phyloP scores from a whole-genome alignment of 2,797 vertebrate species.

The Silurus lanzhouensis region DNA sequence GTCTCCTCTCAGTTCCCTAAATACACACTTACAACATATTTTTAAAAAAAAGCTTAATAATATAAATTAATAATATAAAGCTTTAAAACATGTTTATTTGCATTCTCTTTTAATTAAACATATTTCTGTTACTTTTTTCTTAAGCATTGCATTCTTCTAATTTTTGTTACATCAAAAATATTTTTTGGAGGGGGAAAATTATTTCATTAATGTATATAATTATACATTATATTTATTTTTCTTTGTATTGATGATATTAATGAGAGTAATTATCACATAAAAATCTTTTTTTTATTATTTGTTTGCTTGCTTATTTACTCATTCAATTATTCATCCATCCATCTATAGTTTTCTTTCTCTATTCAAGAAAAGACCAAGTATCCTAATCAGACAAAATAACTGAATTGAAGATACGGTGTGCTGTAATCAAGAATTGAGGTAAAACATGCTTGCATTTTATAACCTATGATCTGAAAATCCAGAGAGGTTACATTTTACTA shows the following conservation, averaged over 20 bases:
- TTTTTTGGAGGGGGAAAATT: too few relatives aligned
- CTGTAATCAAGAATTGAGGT: background rate
- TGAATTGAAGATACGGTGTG: background rate
- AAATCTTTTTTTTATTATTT: background rate
- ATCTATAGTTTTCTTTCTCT: background rate
- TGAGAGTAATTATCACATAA: background rate
- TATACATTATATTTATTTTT: background rate
- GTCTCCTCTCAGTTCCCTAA: background rate
- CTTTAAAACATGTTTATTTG: background rate
- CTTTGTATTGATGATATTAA: background rate
- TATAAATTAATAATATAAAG: background rate
- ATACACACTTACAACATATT: background rate
- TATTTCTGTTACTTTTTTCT: background rate
- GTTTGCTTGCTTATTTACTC: background rate
- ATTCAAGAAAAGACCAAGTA: background rate
- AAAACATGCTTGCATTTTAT: background rate
- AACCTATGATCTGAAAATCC: constrained; percentile 18
- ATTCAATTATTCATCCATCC: too few relatives aligned
- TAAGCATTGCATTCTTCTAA: background rate
- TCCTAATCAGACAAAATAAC: background rate
- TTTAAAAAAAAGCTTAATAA: too few relatives aligned
- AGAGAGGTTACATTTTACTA: constrained; percentile 32
- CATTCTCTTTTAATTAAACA: background rate
- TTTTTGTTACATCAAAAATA: too few relatives aligned
- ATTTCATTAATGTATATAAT: too few relatives aligned